phyloP scores from a whole-genome alignment of 2,113 vertebrate species.

The Caranx ignobilis region DNA sequence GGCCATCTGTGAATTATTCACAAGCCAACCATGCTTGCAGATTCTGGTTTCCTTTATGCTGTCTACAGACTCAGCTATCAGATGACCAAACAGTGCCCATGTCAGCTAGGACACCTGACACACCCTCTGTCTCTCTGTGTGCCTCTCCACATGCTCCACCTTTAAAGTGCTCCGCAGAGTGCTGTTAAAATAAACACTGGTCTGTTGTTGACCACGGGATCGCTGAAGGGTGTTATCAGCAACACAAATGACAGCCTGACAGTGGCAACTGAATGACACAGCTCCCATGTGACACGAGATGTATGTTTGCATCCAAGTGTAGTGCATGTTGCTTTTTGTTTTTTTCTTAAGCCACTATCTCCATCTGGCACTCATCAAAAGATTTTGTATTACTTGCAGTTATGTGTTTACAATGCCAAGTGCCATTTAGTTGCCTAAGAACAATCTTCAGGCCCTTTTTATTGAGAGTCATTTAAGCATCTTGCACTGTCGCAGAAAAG shows the following conservation, averaged over 20 bases:
- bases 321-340: slow-evolving; percentile 18
- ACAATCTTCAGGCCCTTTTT: slow-evolving; percentile 20
- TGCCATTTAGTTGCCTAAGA: slow-evolving; percentile 24
- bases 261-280: slow-evolving; percentile 30
- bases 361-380: slow-evolving; percentile 19
- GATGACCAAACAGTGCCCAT: slow-evolving; percentile 60
- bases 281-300: slow-evolving; percentile 45
- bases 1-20: slow-evolving; percentile 83
- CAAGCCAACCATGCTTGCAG: slow-evolving; percentile 56
- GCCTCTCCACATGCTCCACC: slow-evolving; percentile 33
- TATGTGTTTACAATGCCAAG: slow-evolving; percentile 26
- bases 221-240: slow-evolving; percentile 52
- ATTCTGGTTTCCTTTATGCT: slow-evolving; percentile 75
- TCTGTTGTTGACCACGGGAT: slow-evolving; percentile 48
- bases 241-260: slow-evolving; percentile 53
- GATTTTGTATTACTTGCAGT: slow-evolving; percentile 31
- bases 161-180: slow-evolving; percentile 26
- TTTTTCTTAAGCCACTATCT: slow-evolving; percentile 28
- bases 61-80: slow-evolving; percentile 63
- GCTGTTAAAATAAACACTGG: slow-evolving; percentile 47
- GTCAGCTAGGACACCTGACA: slow-evolving; percentile 54
- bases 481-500: slow-evolving; percentile 34
- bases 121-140: slow-evolving; percentile 19
- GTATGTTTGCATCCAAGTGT: slow-evolving; percentile 38
- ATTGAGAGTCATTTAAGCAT: slow-evolving; percentile 30